Base-by-base conservation (phyloP, 2,113 vertebrate genomes). In the Fregata magnificens region DNA sequence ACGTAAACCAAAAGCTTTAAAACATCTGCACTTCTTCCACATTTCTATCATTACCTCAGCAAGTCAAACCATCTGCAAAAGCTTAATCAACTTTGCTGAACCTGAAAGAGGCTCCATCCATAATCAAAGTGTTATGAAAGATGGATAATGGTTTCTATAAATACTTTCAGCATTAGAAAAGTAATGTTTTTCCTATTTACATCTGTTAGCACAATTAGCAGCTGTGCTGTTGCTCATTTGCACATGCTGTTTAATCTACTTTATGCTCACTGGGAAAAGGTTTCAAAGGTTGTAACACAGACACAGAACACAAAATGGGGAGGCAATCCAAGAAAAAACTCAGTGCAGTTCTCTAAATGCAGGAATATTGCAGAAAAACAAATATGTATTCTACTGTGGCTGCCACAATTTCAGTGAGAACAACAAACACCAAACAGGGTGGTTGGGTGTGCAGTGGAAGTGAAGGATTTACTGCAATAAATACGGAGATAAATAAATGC, bases 61-160 rank as follows among this genome's bases (percentile, higher is more conserved):
- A 49, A 95, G 61, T 67, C 83, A 76, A 81, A 84, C 52, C 86
- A 95, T 70, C 95, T 97, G 94, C 81, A 89, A 97, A 52, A 86
- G 73, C 82, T 95, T 89, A 44, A 92, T 63, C 91, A 89, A 65
- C 56, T 84, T 8, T 55, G 74, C 47, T 65, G 90, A 91, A 91
- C 61, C 65, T 49, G 17, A 84, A 79, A 91, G 77, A 81, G 55
- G 79, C 44, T 88, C 69, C 47, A 79, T 86, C 82, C 61, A 55
- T 44, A 92, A 93, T 69, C 88, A 42, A 66, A 92, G 86, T 19
- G 50, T 69, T 89, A 65, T 6, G 59, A 76, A 89, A 91, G 81
- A 40, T 15, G 47, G 61, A 24, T 38, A 61, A 94, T 61, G 61
- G 82, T 76, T 93, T 67, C 90, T 93, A 93, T 91, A 95, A 97